phyloP scores from a whole-genome alignment of 2,113 vertebrate species.

The Dendrocopos noguchii region DNA sequence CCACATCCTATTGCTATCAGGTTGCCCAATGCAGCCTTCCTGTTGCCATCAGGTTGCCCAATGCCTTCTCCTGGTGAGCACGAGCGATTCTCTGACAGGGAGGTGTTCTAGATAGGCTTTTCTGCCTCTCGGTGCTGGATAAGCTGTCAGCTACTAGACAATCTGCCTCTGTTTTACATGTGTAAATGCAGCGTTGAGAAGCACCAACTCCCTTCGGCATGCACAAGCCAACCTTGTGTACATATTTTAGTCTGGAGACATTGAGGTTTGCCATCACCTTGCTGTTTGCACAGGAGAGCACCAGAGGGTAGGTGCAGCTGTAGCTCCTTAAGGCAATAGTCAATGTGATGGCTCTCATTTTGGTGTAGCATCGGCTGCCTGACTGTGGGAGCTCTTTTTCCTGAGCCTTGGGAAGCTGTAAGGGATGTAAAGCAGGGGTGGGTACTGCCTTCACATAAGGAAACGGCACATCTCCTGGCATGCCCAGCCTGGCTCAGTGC shows the following conservation, averaged over 20 bases:
- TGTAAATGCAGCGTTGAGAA: background rate
- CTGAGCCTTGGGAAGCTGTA: background rate
- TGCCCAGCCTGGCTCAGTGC: background rate
- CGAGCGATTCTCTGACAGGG: background rate
- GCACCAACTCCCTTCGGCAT: background rate
- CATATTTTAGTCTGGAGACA: background rate
- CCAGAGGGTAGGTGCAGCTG: background rate
- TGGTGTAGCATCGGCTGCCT: background rate
- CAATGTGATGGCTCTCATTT: background rate
- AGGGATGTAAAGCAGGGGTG: constrained; percentile 51
- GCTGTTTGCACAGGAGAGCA: background rate
- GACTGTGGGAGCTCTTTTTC: background rate
- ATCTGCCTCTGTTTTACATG: constrained; percentile 18
- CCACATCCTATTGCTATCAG: background rate
- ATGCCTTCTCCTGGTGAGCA: background rate
- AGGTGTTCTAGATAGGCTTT: background rate
- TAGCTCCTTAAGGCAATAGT: background rate
- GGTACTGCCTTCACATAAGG: constrained; percentile 31
- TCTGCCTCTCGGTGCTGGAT: background rate
- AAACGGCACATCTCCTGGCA: constrained; percentile 19
- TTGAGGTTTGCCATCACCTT: background rate
- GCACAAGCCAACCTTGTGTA: background rate
- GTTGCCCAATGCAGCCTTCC: too few species aligned
- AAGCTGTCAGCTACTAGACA: background rate
- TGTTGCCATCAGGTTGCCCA: background rate